Conservation (phyloP, 2,797 vertebrate genomes). For the Babyrousa celebensis region DNA sequence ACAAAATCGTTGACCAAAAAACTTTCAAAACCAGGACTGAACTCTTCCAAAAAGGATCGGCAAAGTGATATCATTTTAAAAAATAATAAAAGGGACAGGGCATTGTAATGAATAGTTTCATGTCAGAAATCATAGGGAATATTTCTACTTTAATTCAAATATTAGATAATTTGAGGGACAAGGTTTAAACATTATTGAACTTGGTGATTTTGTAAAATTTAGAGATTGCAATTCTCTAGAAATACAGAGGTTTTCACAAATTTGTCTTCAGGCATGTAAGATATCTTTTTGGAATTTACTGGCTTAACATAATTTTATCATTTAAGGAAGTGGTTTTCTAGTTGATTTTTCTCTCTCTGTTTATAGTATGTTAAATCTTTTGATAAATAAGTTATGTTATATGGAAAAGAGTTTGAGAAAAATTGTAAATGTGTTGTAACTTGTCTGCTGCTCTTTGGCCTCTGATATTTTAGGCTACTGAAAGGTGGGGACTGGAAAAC, state of each 20-base stretch:
- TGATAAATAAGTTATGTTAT: slow-evolving; percentile 12
- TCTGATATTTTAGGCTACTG: background rate
- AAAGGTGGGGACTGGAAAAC: background rate
- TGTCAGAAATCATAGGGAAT: slow-evolving; percentile 38
- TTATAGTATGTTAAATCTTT: slow-evolving; percentile 19
- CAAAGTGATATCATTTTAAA: slow-evolving; percentile 1
- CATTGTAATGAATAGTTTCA: slow-evolving; percentile 62
- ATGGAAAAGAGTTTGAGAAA: slow-evolving; percentile 28
- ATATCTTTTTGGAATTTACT: background rate
- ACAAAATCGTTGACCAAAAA: slow-evolving; percentile 30
- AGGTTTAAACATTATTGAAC: slow-evolving; percentile 46
- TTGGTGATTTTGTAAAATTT: slow-evolving; percentile 22
- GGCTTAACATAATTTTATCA: slow-evolving; percentile 27
- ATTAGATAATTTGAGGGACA: background rate
- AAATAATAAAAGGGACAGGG: background rate
- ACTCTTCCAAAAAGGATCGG: slow-evolving; percentile 8
- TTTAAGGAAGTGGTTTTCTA: slow-evolving; percentile 36
- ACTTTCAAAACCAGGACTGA: slow-evolving; percentile 46
- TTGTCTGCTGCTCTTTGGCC: background rate
- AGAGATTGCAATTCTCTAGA: slow-evolving; percentile 21
- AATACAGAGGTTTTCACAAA: background rate
- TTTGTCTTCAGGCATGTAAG: background rate
- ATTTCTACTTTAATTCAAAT: slow-evolving; percentile 56
- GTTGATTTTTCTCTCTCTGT: background rate
- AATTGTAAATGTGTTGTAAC: background rate